These are phyloP conservation scores for Tetrao urogallus DNA, from an alignment of 2,113 vertebrate species.

Conservation along the genomic window DNA sequence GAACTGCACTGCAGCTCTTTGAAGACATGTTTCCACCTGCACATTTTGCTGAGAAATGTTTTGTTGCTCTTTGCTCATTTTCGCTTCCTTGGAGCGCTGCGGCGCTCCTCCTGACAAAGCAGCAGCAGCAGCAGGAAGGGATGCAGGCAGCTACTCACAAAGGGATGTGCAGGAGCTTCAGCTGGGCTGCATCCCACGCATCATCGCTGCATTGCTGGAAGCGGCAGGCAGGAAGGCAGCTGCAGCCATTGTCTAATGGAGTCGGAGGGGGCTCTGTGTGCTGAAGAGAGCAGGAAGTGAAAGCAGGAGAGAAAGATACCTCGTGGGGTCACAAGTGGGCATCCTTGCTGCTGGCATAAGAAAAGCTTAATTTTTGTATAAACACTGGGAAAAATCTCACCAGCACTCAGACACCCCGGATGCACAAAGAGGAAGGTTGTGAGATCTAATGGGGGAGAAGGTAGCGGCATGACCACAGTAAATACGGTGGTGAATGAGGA, in stretches of 20 bases:
- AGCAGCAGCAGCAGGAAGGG: no score
- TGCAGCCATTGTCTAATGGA: not conserved
- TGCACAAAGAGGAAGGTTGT: not conserved
- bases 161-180: not conserved
- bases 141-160: not conserved
- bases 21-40: not conserved
- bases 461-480: not conserved
- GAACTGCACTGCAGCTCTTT: not conserved
- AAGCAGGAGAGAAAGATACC: not conserved
- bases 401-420: not conserved
- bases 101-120: rapidly evolving
- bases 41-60: not conserved
- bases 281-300: not conserved
- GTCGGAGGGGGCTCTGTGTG: not conserved
- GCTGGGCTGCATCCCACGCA: not conserved
- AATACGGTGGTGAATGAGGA: rapidly evolving
- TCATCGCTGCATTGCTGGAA: not conserved
- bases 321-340: not conserved
- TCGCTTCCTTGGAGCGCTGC: not conserved
- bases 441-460: not conserved
- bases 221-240: not conserved
- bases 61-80: not conserved
- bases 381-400: not conserved
- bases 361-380: not conserved
- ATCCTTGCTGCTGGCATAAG: not conserved